These are phyloP conservation scores for Clepsis dumicolana DNA, from an alignment of 2,888 invertebrate species.

Conservation along the genomic window DNA sequence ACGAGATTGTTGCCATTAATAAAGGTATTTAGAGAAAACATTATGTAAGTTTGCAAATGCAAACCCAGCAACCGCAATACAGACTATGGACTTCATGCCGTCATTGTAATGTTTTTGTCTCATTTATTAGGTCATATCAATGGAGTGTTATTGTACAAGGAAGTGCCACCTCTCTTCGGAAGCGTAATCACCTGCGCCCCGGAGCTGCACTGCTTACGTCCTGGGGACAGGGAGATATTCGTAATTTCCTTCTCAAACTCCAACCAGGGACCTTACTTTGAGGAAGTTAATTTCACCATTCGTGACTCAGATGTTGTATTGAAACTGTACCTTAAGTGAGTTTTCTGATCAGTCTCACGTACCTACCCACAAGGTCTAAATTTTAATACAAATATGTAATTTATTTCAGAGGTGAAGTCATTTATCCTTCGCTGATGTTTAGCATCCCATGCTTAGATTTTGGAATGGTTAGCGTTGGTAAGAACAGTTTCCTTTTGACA, in stretches of 20 bases:
- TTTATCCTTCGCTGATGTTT: slow-evolving; percentile 86
- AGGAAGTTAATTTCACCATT: slow-evolving; percentile 86
- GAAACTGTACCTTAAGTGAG: slow-evolving; percentile 86
- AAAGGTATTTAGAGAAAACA: slow-evolving; percentile 63
- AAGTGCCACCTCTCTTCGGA: slow-evolving; percentile 82
- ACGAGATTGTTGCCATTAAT: slow-evolving; percentile 86
- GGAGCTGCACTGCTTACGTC: slow-evolving; percentile 70
- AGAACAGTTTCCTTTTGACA: slow-evolving; percentile 44
- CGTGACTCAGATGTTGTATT: slow-evolving; percentile 86
- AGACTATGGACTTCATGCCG: not conserved
- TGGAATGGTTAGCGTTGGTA: slow-evolving; percentile 86
- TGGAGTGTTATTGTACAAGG: slow-evolving; percentile 82
- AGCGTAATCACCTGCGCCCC: slow-evolving; percentile 85
- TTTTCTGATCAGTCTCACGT: slow-evolving; percentile 25
- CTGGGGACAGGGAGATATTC: slow-evolving; percentile 83
- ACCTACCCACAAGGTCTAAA: not conserved
- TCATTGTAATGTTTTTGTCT: not conserved
- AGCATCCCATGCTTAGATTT: slow-evolving; percentile 84
- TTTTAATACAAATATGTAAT: not conserved
- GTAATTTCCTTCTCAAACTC: slow-evolving; percentile 85
- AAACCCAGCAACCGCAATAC: not conserved
- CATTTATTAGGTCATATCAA: slow-evolving; percentile 83
- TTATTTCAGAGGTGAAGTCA: slow-evolving; percentile 85
- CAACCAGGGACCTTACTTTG: slow-evolving; percentile 87
- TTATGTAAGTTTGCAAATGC: slow-evolving; percentile 49